Conservation (phyloP, 2,888 invertebrate genomes). For the Tromatobia lineatoria region DNA sequence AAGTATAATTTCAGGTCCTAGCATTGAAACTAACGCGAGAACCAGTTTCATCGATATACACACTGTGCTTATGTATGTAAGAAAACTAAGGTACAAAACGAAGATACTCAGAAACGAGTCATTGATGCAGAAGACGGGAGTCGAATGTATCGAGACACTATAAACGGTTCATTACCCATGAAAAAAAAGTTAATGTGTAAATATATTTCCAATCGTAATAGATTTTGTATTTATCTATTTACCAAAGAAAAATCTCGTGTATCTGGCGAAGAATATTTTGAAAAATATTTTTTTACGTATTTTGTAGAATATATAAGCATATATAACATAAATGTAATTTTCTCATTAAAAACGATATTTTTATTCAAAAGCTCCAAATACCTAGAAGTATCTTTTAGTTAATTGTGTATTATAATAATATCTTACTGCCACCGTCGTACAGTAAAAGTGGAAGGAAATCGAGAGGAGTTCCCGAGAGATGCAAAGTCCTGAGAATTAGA, state of each 20-base stretch:
- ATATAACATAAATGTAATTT: no score
- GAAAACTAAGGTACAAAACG: constrained; percentile 10
- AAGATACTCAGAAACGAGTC: neutral
- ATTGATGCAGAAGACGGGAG: neutral
- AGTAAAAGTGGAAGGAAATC: no score
- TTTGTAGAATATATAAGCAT: no score
- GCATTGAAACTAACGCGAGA: constrained; percentile 50
- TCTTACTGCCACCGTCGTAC: no score
- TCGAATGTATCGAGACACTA: constrained; percentile 1
- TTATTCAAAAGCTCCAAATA: no score
- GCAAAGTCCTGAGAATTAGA: no score
- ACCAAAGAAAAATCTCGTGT: neutral
- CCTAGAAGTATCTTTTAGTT: no score
- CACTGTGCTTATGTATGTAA: neutral
- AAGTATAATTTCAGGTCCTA: constrained; percentile 35
- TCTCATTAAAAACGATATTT: no score
- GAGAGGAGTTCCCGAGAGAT: no score
- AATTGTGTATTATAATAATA: no score
- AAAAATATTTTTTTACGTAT: no score
- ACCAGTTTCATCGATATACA: constrained; percentile 64
- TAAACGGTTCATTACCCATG: constrained; percentile 13
- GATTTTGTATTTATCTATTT: neutral
- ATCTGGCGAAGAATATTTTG: no score
- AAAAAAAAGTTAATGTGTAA: neutral
- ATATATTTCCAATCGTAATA: neutral